A percentile compares a stretch with the other conserved stretches of the same genome.
Evolutionary conservation across 2,113 vertebrate species (phyloP).

Genomic region (Elephas maximus): DNA sequence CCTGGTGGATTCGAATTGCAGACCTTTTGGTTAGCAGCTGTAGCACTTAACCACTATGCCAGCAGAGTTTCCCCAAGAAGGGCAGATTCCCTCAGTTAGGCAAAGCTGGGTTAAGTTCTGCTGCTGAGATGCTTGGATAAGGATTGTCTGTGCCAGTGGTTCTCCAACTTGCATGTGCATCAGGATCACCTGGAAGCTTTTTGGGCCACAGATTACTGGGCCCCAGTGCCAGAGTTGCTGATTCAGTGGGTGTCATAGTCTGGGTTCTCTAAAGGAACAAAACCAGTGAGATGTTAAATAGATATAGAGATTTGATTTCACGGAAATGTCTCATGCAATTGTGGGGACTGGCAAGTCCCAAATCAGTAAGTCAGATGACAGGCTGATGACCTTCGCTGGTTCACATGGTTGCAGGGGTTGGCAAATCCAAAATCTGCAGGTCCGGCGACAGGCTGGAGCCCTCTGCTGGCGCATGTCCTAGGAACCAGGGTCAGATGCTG

Average conservation of each 20-base stretch:
- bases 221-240: neutral
- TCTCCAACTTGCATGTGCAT: neutral
- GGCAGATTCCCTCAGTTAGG: neutral
- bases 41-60: too few species aligned
- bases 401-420: neutral
- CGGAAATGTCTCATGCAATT: neutral
- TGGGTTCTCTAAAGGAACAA: neutral
- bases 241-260: neutral
- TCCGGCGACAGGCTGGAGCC: neutral
- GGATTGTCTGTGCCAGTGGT: fast-evolving
- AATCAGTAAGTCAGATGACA: neutral
- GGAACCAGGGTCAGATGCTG: too few species aligned
- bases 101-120: neutral
- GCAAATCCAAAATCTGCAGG: neutral
- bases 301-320: neutral
- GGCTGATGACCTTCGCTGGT: neutral
- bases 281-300: neutral
- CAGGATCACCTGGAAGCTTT: too few species aligned
- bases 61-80: too few species aligned
- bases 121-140: fast-evolving
- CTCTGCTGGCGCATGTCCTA: neutral
- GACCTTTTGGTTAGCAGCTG: too few species aligned
- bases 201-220: neutral
- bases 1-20: too few species aligned
- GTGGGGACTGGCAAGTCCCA: neutral